Evolutionary conservation across 2,797 vertebrate genomes (phyloP), one percentile per base, ranked within the genome.

Genomic region (Cuniculus paca): DNA sequence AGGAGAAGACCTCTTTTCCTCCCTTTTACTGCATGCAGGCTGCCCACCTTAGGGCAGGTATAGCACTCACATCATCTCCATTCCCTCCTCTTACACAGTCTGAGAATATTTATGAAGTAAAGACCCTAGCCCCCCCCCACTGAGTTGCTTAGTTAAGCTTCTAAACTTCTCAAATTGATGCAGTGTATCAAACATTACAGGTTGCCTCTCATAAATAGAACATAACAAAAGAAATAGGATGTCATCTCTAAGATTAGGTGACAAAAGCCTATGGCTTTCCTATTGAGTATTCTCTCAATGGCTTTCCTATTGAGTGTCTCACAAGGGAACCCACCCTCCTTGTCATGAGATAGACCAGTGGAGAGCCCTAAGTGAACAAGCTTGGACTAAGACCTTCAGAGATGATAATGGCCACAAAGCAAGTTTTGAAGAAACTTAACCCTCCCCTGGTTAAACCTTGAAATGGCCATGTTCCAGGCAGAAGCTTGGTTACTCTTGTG

Each of bases 361-460:
- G 26, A 80, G 10, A 70, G 17, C 9, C 31, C 28, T 34, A 3
- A 6, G 22, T 16, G 45, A 42, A 3, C 26, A 26, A 83, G 19
- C 3, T 0, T 13, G 1, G 17, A 75, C 9, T 5, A 3, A n/a
- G 34, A 61, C 34, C 79, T 79, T 88, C 77, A 10, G 36, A 83
- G 50, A 58, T 42, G 13, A 60, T 36, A 56, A 0, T 0, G 5
- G 24, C 52, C n/a, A 19, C 28, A 0, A 22, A 0, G 12, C 28
- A n/a, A 82, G 17, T 26, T 56, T 8, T 4, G 2, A 42, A 50
- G 36, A 19, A 54, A 22, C n/a, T n/a, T n/a, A n/a, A 65, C 0
- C 1, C 12, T 45, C 34, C 11, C 4, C 7, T 0, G 3, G 14
- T 10, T 4, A 0, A 48, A 13, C 75, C 34, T 19, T 42, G 36